A percentile compares a stretch with the other conserved stretches of the same genome.
Conservation (phyloP, 2,888 invertebrate genomes). For the Drosophila prostipennis region DNA sequence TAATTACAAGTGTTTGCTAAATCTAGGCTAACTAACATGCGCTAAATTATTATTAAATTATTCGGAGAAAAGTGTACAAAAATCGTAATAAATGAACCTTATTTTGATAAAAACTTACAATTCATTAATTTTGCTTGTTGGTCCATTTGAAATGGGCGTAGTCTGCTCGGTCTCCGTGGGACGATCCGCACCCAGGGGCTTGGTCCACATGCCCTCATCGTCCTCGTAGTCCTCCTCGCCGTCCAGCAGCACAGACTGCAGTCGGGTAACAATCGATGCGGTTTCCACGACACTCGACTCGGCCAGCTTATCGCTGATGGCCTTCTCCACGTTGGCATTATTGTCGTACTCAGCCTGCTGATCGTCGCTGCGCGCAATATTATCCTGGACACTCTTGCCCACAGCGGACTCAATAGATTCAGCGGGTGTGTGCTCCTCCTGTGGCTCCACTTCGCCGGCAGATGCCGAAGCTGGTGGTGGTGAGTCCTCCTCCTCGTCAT, state of each 20-base stretch:
- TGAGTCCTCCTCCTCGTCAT: conserved; percentile 5
- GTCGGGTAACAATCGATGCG: conserved; percentile 58
- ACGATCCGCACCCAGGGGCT: conserved; percentile 74
- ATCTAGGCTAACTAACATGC: too few species aligned
- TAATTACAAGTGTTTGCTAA: not conserved
- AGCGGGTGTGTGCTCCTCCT: conserved; percentile 2
- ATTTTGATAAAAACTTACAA: conserved; percentile 52
- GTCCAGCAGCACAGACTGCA: conserved; percentile 71
- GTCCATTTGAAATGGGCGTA: conserved; percentile 69
- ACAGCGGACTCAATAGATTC: conserved; percentile 18
- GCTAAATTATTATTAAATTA: too few species aligned
- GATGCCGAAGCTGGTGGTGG: not conserved
- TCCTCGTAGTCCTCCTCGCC: conserved; percentile 79
- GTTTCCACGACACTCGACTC: conserved; percentile 53
- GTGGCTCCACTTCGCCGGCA: conserved; percentile 8
- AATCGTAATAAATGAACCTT: too few species aligned
- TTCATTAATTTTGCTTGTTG: conserved; percentile 64
- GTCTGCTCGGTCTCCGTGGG: conserved; percentile 27
- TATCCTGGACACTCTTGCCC: conserved; percentile 1
- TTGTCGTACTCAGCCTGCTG: conserved; percentile 79
- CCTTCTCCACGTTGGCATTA: conserved; percentile 82
- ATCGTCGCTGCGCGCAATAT: conserved; percentile 30
- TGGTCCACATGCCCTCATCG: conserved; percentile 82
- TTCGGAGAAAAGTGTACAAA: too few species aligned
- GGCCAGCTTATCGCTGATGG: conserved; percentile 48